A percentile compares a stretch with the other conserved stretches of the same genome.
Evolutionary conservation across 2,113 vertebrate species (phyloP).

Genomic region (Dipodomys ordii): DNA sequence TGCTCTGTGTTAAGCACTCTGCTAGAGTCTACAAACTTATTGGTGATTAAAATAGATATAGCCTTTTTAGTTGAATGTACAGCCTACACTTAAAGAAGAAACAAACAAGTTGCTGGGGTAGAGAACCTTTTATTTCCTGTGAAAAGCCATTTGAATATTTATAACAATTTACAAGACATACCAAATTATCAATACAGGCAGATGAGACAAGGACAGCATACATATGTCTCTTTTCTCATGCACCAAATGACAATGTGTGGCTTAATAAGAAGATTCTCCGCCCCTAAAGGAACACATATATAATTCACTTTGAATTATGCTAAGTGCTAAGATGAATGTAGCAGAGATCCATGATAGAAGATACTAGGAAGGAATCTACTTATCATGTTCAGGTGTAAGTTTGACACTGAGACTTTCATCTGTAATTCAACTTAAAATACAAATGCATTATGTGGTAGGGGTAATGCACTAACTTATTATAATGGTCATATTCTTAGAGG

Average conservation of each 20-base stretch:
- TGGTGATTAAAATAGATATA: constrained; percentile 13
- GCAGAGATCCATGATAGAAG: neutral
- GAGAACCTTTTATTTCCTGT: too few species aligned
- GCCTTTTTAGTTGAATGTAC: neutral
- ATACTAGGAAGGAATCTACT: neutral
- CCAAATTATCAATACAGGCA: too few species aligned
- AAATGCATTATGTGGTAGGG: neutral
- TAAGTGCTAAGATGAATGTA: constrained; percentile 50
- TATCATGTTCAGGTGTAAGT: neutral
- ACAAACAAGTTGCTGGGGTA: too few species aligned
- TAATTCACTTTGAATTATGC: constrained; percentile 26
- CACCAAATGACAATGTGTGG: too few species aligned
- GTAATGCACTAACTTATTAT: constrained; percentile 29
- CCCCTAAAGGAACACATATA: neutral
- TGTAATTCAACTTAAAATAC: constrained; percentile 39
- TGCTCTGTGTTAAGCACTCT: constrained; percentile 10
- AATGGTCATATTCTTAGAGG: constrained; percentile 15
- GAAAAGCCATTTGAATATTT: too few species aligned
- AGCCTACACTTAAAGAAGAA: neutral
- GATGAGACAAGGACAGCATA: too few species aligned
- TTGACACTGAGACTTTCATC: constrained; percentile 43
- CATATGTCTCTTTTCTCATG: too few species aligned
- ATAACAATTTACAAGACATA: too few species aligned
- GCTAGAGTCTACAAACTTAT: neutral
- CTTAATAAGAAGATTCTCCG: too few species aligned